Conservation (phyloP, 2,888 invertebrate species). For the Pycnomerus fuliginosus region DNA sequence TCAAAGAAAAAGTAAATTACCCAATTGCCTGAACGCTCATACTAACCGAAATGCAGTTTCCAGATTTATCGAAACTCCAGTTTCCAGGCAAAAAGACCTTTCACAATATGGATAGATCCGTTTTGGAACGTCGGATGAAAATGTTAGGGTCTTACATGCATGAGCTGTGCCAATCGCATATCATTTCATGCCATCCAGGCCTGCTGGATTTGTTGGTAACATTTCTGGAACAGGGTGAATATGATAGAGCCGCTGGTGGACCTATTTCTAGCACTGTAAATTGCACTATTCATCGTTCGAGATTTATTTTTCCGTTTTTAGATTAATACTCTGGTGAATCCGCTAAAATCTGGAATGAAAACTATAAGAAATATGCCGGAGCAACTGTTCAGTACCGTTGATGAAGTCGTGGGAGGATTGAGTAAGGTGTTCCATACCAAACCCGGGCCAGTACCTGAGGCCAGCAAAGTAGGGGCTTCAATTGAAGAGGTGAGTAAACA, state of each 20-base stretch:
- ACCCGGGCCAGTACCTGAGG: conserved; percentile 50
- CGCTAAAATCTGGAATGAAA: conserved; percentile 79
- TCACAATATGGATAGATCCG: conserved; percentile 83
- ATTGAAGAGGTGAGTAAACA: conserved; percentile 58
- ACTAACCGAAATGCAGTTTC: conserved; percentile 65
- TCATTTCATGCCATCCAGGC: conserved; percentile 62
- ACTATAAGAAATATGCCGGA: conserved; percentile 88
- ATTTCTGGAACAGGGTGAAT: conserved; percentile 70
- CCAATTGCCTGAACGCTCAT: conserved; percentile 3
- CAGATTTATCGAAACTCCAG: conserved; percentile 71
- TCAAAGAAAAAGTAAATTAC: conserved; percentile 70
- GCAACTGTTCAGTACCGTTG: conserved; percentile 80
- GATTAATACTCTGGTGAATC: conserved; percentile 57
- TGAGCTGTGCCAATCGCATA: conserved; percentile 63
- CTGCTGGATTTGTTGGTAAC: conserved; percentile 62
- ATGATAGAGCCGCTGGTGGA: conserved; percentile 65
- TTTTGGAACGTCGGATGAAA: conserved; percentile 81
- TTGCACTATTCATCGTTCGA: too few relatives aligned
- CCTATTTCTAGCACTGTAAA: conserved; percentile 61
- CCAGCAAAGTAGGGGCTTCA: conserved; percentile 52
- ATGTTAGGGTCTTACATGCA: conserved; percentile 80
- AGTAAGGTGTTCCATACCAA: conserved; percentile 72
- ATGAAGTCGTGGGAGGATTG: conserved; percentile 79
- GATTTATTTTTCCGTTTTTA: too few relatives aligned
- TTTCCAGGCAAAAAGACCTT: conserved; percentile 94